These are phyloP conservation scores for Nothocercus nigrocapillus DNA, from an alignment of 2,113 vertebrate species.

Conservation along the genomic window DNA sequence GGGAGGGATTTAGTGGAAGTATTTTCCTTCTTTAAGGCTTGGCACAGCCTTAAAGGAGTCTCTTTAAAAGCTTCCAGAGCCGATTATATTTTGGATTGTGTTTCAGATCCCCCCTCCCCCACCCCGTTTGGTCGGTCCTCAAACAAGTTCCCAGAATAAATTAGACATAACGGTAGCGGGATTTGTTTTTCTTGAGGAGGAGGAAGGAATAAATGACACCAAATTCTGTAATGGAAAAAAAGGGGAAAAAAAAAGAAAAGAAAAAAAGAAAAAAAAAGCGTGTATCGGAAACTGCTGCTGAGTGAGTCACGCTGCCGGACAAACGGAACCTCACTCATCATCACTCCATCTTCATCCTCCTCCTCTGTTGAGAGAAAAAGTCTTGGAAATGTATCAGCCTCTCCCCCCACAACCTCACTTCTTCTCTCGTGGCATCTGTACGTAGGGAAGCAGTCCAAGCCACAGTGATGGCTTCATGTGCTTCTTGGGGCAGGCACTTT, in stretches of 20 bases:
- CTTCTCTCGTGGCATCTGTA: constrained; percentile 70
- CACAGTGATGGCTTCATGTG: constrained; percentile 68
- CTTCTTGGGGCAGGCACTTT: constrained; percentile 7
- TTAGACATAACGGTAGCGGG: constrained; percentile 55
- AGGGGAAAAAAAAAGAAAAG: constrained; percentile 13
- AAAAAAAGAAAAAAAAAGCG: not conserved
- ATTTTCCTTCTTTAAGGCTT: constrained; percentile 75
- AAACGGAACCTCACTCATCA: constrained; percentile 79
- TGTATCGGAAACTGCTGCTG: constrained; percentile 72
- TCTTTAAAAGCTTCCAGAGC: constrained; percentile 75
- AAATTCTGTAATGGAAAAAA: constrained; percentile 59
- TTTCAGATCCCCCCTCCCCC: constrained; percentile 71
- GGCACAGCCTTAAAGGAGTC: constrained; percentile 65
- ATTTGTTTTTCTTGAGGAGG: not conserved
- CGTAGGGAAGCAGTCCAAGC: constrained; percentile 75
- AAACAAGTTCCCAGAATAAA: constrained; percentile 75
- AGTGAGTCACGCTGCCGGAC: constrained; percentile 73
- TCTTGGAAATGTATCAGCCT: constrained; percentile 74
- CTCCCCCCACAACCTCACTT: not conserved
- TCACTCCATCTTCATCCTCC: constrained; percentile 76
- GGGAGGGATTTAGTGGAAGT: constrained; percentile 59
- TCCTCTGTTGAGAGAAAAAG: constrained; percentile 70
- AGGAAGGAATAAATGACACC: constrained; percentile 59
- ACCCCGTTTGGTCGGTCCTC: constrained; percentile 45
- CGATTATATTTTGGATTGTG: constrained; percentile 74